Evolutionary conservation across 2,888 invertebrate species (phyloP), one percentile per base, ranked within the genome.

Genomic region (Helobdella robusta): DNA sequence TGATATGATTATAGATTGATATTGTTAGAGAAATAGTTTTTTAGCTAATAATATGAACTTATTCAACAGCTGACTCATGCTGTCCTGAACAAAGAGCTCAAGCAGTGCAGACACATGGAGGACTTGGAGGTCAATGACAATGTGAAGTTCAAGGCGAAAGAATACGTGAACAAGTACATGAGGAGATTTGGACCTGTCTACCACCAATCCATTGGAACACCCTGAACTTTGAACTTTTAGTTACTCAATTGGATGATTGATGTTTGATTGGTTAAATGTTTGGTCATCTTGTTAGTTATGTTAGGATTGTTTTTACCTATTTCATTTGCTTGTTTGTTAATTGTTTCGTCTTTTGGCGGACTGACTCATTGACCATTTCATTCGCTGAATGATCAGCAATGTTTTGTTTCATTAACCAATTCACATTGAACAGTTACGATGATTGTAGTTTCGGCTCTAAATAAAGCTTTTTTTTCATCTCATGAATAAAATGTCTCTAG

Each of bases 91-190:
- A 95, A 95, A 80, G 93, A 95, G 81, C 79, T 93, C 78, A 92
- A 91, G 77, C 59, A 48, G 48, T 67, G 67, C 34, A 62, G 46
- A 25, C 62, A 62, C 52, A 87, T 89, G 2, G 89, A 90, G 70
- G 89, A 91, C 73, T 81, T 92, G 60, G 85, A 88, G 62, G 89
- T 89, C 73, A 91, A 89, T 44, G 90, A 91, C 72, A 89, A 89
- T 66, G 94, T 95, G 6, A 90, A 91, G 73, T 86, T 88, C 73
- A 97, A 97, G 80, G 91, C 94, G 25, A 89, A 89, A 78, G 94
- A 91, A 80, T 95, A 91, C 79, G 90, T 95, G 65, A 86, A 85
- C 75, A 93, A 92, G 77, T 95, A 95, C 80, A 95, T 97, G 95
- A 86, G 86, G 30, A 92, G 92, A 80, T 93, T 90, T 80, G 92